phyloP scores from a whole-genome alignment of 1,140 invertebrate species.

The Aphelenchoides fujianensis region DNA sequence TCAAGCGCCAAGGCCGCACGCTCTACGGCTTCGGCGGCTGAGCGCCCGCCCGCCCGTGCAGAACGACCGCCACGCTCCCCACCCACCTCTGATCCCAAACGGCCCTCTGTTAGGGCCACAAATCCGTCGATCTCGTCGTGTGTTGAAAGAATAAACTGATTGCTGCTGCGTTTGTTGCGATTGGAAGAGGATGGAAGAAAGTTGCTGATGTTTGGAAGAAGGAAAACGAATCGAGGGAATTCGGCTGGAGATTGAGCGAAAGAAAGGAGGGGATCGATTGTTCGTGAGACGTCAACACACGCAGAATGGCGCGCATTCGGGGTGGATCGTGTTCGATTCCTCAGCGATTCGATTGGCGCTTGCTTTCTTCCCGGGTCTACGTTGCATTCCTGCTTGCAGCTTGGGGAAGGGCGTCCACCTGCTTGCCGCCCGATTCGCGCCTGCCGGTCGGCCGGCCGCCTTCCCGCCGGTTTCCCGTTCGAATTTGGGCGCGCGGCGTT shows the following conservation, averaged over 20 bases:
- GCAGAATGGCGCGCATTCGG: too few relatives aligned
- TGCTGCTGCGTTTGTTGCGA: background rate
- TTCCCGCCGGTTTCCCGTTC: too few relatives aligned
- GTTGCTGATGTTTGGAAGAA: background rate
- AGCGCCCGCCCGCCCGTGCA: slow-evolving; percentile 27
- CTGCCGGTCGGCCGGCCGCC: too few relatives aligned
- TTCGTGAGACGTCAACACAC: background rate
- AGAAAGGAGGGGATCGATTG: background rate
- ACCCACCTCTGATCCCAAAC: slow-evolving; percentile 40
- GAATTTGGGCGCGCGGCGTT: too few relatives aligned
- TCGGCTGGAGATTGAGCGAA: background rate
- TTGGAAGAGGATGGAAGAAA: too few relatives aligned
- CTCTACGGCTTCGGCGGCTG: slow-evolving; percentile 69
- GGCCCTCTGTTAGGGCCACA: slow-evolving; percentile 44
- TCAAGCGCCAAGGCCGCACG: slow-evolving; percentile 76
- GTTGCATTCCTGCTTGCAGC: too few relatives aligned
- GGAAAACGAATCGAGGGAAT: background rate
- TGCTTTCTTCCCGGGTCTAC: too few relatives aligned
- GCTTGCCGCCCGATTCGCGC: too few relatives aligned
- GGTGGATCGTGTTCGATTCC: too few relatives aligned
- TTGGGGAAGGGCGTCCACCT: too few relatives aligned
- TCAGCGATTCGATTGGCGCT: too few relatives aligned
- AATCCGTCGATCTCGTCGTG: slow-evolving; percentile 1
- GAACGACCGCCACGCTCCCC: slow-evolving; percentile 6
- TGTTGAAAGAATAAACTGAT: slow-evolving; percentile 2